A percentile compares a stretch with the other conserved stretches of the same genome.
Conservation (phyloP, 2,888 invertebrate genomes). For the Stenotaenia linearis region DNA sequence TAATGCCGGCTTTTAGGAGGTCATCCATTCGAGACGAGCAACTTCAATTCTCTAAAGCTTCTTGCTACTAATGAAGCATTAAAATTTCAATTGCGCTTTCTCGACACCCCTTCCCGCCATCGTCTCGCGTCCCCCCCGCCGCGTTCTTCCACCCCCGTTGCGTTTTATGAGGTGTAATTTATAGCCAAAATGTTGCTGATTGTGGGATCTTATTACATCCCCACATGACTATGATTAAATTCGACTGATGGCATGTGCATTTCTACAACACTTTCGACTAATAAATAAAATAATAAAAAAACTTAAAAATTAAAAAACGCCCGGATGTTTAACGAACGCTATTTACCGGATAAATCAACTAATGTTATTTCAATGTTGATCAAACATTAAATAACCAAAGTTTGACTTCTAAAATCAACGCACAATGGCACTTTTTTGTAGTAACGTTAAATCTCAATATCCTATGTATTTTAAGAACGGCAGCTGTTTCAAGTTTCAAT, state of each 20-base stretch:
- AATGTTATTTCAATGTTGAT: no score
- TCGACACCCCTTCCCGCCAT: background rate
- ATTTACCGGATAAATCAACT: background rate
- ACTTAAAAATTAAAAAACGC: no score
- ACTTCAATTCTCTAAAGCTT: background rate
- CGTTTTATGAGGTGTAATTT: constrained; percentile 4
- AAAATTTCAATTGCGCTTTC: background rate
- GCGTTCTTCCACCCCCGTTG: background rate
- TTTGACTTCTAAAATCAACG: no score
- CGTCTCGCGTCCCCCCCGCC: background rate
- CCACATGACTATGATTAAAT: constrained; percentile 4
- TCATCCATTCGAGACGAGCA: background rate
- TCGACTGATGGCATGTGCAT: background rate
- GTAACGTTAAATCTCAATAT: no score
- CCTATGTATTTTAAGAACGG: no score
- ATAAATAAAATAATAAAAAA: background rate
- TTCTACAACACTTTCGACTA: background rate
- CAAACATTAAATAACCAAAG: no score
- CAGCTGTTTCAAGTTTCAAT: no score
- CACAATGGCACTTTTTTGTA: no score
- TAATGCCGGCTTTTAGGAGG: background rate
- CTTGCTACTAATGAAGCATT: constrained; percentile 4
- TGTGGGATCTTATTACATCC: constrained; percentile 9
- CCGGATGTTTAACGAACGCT: background rate
- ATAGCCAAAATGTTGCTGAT: constrained; percentile 9